Conservation (phyloP, 2,113 vertebrate genomes). For the Sceloporus tristichus region DNA sequence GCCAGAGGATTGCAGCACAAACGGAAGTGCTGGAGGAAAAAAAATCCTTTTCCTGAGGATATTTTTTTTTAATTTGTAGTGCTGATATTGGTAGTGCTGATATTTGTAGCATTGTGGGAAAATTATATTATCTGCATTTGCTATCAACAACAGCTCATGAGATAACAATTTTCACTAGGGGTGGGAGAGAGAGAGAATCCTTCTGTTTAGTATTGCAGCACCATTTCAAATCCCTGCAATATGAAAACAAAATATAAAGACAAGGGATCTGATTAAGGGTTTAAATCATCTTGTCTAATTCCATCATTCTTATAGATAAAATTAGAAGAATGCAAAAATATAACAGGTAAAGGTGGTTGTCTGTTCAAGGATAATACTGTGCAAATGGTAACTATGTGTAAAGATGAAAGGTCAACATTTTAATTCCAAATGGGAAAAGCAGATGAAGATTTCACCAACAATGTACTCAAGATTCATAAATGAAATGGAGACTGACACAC, state of each 20-base stretch:
- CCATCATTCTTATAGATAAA: background rate
- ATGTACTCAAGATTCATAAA: background rate
- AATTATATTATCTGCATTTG: too few species aligned
- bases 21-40: too few species aligned
- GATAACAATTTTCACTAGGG: background rate
- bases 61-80: too few species aligned
- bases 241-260: background rate
- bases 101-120: too few species aligned
- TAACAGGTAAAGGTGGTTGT: constrained; percentile 1
- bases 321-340: background rate
- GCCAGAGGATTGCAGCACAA: too few species aligned
- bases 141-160: too few species aligned
- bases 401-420: constrained; percentile 4
- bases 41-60: too few species aligned
- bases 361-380: background rate
- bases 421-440: background rate
- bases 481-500: background rate
- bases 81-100: too few species aligned
- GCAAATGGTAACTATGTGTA: constrained; percentile 13
- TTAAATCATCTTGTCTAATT: background rate
- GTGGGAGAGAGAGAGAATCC: background rate
- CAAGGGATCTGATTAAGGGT: background rate
- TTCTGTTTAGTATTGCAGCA: background rate
- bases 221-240: background rate
- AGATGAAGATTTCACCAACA: constrained; percentile 3